Evolutionary conservation across 2,113 vertebrate genomes (phyloP).

Genomic region (Ictalurus punctatus): DNA sequence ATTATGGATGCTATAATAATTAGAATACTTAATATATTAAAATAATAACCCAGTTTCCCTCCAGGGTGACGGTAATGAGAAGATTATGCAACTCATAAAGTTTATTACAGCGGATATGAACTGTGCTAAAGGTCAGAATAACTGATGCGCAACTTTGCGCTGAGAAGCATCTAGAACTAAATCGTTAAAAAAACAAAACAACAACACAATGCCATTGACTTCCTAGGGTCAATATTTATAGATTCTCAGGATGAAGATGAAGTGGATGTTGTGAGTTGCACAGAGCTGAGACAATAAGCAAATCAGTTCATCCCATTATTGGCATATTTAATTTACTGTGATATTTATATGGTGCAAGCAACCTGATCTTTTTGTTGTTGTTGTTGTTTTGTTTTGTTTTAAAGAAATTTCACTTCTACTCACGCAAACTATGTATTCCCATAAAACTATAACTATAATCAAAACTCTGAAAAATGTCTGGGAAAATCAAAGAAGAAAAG

Average conservation of each 20-base stretch:
- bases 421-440: not conserved
- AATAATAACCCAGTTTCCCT: conserved; percentile 28
- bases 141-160: not conserved
- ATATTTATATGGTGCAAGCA: not conserved
- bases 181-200: conserved; percentile 5
- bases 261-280: conserved; percentile 13
- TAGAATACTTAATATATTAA: conserved; percentile 29
- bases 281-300: not conserved
- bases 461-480: not conserved
- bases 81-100: conserved; percentile 37
- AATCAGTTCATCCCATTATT: not conserved
- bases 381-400: not conserved
- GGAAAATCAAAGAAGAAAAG: not conserved
- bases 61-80: conserved; percentile 19
- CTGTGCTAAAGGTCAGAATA: conserved; percentile 35
- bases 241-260: conserved; percentile 37
- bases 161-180: not conserved
- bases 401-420: not conserved
- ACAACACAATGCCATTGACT: conserved; percentile 15
- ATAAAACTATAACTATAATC: not conserved
- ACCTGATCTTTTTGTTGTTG: no score
- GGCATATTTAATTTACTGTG: conserved; percentile 2
- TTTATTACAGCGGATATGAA: conserved; percentile 31
- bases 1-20: conserved; percentile 17
- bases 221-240: conserved; percentile 30